Evolutionary conservation across 2,888 invertebrate species (phyloP).

Genomic region (Amblyteles armatorius): DNA sequence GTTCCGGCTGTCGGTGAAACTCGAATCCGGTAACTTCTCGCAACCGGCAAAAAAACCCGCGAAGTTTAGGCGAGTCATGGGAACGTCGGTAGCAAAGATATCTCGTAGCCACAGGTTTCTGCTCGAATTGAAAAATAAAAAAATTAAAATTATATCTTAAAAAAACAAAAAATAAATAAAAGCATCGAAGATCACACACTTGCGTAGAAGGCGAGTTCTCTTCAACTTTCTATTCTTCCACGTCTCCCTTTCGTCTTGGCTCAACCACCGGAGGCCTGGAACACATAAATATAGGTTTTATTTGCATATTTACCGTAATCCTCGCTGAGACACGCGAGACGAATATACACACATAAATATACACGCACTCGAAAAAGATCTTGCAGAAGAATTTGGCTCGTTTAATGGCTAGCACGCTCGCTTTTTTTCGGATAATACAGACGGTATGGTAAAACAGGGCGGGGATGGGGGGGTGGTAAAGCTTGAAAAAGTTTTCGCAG

Average conservation of each 20-base stretch:
- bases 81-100: neutral
- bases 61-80: neutral
- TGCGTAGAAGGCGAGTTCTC: neutral
- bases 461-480: neutral
- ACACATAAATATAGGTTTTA: constrained; percentile 57
- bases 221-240: neutral
- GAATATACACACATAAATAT: constrained; percentile 29
- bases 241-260: neutral
- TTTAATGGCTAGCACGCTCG: constrained; percentile 1
- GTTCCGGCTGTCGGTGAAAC: neutral
- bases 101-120: neutral
- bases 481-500: constrained; percentile 62
- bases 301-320: constrained; percentile 66
- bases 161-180: neutral
- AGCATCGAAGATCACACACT: neutral
- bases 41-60: neutral
- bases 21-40: neutral
- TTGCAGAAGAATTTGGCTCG: constrained; percentile 9
- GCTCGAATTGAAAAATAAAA: neutral
- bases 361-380: neutral
- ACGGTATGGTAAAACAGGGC: neutral
- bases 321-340: constrained; percentile 44
- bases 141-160: too few relatives aligned
- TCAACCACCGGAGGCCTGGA: constrained; percentile 10
- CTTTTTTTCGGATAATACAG: neutral